Evolutionary conservation across 2,113 vertebrate genomes (phyloP), one percentile per base, ranked within the genome.

Genomic region (Glaucidium brasilianum): DNA sequence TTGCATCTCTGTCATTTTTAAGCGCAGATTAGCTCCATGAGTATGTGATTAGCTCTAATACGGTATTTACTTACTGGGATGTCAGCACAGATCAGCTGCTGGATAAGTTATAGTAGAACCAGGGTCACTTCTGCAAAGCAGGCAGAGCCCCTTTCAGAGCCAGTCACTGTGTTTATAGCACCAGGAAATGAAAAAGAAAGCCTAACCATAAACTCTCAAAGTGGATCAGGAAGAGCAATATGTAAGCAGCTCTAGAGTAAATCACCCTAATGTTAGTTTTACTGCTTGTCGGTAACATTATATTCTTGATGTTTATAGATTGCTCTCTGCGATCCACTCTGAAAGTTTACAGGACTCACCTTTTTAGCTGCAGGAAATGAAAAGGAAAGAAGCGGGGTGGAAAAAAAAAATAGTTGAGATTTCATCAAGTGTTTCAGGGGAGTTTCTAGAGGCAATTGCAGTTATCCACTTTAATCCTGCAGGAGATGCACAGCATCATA

Each of bases 101-200:
- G 86, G 77, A 68, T 95, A 92, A 81, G 69, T 87, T 96, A 89
- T 73, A 74, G 86, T 6, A 80, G 87, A 37, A 79, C 13, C 11
- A 9, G 53, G 13, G 78, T 75, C 73, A 63, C 53, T 94, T 58
- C 49, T 92, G 85, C 81, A 69, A 67, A 67, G 14, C 88, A 92
- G 47, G 77, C 69, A 64, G 78, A 88, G 80, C 77, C 68, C 85
- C 83, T 86, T 91, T 76, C 94, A 56, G 80, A 95, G 91, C 55
- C 72, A 55, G 68, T 76, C 90, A 55, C 79, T 15, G 71, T 87
- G 92, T 96, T 96, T 94, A 96, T 82, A 92, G 84, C 89, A 22
- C n/a, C 93, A 94, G 96, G 96, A 96, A 97, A 96, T 94, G 95
- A 91, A 93, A 93, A 78, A 93, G 82, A 90, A 96, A 97, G 83